Evolutionary conservation across 2,888 invertebrate genomes (phyloP), one percentile per base, ranked within the genome.

Genomic region (Pollenia labialis): DNA sequence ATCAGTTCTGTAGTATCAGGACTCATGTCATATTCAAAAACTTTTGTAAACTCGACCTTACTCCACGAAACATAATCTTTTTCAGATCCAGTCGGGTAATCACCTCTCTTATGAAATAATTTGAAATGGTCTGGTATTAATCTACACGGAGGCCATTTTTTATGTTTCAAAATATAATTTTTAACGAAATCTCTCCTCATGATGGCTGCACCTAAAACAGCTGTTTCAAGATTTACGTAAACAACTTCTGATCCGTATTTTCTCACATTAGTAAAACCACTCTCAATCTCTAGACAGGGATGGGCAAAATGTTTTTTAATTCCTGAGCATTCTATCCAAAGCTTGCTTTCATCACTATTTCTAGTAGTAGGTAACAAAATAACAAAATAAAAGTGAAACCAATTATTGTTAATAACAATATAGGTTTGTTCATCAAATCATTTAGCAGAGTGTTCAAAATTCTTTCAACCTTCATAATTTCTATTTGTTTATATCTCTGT

Each of bases 161-260:
- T 40, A 1, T 12, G 1, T 40, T 62, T 62, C 4, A 62, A n/a
- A 2, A 62, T 12, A 42, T 8, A 62, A n/a, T 62, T 62, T n/a
- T 62, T 62, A 14, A 62, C 14, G 9, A 62, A 62, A 42, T 62
- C 60, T 62, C 60, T 42, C 11, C 60, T 40, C 60, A 62, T 62
- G 3, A 62, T 62, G 0, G 60, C 4, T 23, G 3, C 1, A 0
- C 60, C 40, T 42, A n/a, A 1, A 14, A 8, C 14, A 0, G 60
- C 60, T 11, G 11, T n/a, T 7, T 62, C 42, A 1, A 8, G 14
- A 42, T 62, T 7, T 14, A 62, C 14, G 1, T 2, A 4, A n/a
- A 62, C 42, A 4, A 8, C 0, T 42, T 62, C 60, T 4, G 60
- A 40, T 8, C 60, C 42, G 32, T 62, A 62, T n/a, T 62, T 62